These are phyloP conservation scores for Vidua macroura DNA, from an alignment of 2,113 vertebrate genomes.

Conservation along the genomic window DNA sequence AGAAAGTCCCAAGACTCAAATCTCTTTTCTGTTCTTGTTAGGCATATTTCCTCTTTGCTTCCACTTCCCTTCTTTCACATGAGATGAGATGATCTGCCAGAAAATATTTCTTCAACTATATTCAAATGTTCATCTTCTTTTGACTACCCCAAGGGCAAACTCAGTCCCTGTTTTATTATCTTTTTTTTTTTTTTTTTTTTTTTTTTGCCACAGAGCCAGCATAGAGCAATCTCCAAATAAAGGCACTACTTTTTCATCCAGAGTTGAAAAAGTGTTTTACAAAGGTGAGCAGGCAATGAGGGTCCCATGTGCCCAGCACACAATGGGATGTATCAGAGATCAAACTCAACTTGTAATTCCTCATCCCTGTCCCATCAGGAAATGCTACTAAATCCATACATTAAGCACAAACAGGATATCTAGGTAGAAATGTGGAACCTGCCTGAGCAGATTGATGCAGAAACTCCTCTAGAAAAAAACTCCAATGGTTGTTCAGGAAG, in stretches of 20 bases:
- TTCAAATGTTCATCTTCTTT: conserved; percentile 41
- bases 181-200: neutral
- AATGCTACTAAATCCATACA: neutral
- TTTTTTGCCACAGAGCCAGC: neutral
- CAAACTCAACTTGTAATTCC: neutral
- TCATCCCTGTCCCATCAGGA: neutral
- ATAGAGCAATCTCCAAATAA: neutral
- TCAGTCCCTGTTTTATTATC: conserved; percentile 16
- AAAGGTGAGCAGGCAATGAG: neutral
- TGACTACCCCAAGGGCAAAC: conserved; percentile 34
- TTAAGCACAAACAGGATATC: neutral
- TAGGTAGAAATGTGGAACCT: neutral
- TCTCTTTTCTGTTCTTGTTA: conserved; percentile 14
- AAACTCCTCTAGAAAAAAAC: neutral
- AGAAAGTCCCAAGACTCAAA: conserved; percentile 33
- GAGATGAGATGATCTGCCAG: conserved; percentile 29
- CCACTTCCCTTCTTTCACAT: conserved; percentile 30
- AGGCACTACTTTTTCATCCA: neutral
- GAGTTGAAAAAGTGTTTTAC: neutral
- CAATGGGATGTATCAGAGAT: fast-evolving
- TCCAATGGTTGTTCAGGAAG: neutral
- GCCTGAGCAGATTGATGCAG: neutral
- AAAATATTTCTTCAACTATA: conserved; percentile 48
- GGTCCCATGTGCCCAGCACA: neutral
- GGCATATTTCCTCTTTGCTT: conserved; percentile 14